phyloP scores from a whole-genome alignment of 35 echinoderm and acorn worm species.

The Eucidaris tribuloides region DNA sequence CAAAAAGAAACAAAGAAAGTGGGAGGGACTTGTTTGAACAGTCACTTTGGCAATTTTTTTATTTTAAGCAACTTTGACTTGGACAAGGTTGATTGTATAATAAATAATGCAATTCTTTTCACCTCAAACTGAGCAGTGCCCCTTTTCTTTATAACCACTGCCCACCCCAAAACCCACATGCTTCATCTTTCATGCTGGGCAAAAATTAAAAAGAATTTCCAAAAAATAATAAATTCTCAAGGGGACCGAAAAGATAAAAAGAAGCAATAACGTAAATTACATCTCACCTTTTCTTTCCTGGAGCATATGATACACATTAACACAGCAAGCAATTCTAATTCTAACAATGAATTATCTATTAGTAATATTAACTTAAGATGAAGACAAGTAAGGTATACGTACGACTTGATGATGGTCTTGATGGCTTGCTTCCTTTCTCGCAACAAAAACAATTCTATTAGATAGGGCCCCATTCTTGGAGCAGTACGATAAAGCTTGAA shows the following conservation, averaged over 20 bases:
- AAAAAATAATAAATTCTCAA: not conserved
- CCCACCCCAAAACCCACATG: too few species aligned
- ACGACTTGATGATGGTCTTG: constrained; percentile 85
- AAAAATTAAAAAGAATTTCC: not conserved
- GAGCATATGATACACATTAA: not conserved
- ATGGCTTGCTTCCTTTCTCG: constrained; percentile 76
- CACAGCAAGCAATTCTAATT: not conserved
- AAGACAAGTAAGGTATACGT: constrained; percentile 59
- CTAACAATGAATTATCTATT: not conserved
- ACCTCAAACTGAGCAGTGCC: too few species aligned
- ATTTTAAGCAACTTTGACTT: too few species aligned
- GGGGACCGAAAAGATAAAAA: not conserved
- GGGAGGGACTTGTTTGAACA: too few species aligned
- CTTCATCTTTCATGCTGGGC: not conserved
- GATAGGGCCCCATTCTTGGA: constrained; percentile 73
- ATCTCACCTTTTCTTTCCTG: not conserved
- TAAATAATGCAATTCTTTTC: too few species aligned
- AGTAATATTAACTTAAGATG: not conserved
- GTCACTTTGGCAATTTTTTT: too few species aligned
- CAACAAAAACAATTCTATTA: constrained; percentile 94
- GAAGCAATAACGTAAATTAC: not conserved
- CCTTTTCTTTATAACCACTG: too few species aligned
- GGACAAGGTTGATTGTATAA: too few species aligned
- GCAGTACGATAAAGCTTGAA: constrained; percentile 88
- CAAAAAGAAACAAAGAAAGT: too few species aligned